A percentile compares a stretch with the other conserved stretches of the same genome.
phyloP scores from a whole-genome alignment of 2,113 vertebrate species.

The Capreolus pygargus region DNA sequence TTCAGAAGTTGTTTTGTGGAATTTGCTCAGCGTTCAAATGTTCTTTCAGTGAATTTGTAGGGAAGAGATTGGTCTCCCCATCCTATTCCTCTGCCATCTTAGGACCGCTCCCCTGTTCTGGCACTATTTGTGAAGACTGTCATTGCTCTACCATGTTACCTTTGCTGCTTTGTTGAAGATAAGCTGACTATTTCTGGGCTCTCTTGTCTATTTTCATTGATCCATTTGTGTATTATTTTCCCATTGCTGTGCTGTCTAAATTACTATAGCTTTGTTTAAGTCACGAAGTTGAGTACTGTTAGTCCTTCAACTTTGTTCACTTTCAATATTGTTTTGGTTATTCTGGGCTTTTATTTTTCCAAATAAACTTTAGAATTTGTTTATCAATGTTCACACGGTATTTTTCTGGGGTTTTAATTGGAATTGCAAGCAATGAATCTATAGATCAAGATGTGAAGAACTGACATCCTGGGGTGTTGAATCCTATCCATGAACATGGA shows the following conservation, averaged over 20 bases:
- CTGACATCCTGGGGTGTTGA: neutral
- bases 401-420: neutral
- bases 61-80: neutral
- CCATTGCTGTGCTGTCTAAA: neutral
- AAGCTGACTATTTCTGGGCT: neutral
- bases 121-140: neutral
- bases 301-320: neutral
- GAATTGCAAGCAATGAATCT: neutral
- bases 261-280: neutral
- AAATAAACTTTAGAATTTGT: neutral
- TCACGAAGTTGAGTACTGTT: neutral
- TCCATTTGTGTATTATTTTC: neutral
- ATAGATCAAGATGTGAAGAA: neutral
- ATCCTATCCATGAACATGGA: neutral
- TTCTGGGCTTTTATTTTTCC: neutral
- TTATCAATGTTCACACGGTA: neutral
- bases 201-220: neutral
- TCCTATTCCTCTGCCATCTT: neutral
- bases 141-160: neutral
- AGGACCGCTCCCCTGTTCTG: neutral
- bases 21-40: neutral
- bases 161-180: neutral
- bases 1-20: neutral
- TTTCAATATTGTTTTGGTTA: neutral
- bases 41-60: neutral